Percentiles rank a stretch among this genome's conserved stretches.
phyloP scores from a whole-genome alignment of 1,140 invertebrate species.

The Platyscapa corneri region DNA sequence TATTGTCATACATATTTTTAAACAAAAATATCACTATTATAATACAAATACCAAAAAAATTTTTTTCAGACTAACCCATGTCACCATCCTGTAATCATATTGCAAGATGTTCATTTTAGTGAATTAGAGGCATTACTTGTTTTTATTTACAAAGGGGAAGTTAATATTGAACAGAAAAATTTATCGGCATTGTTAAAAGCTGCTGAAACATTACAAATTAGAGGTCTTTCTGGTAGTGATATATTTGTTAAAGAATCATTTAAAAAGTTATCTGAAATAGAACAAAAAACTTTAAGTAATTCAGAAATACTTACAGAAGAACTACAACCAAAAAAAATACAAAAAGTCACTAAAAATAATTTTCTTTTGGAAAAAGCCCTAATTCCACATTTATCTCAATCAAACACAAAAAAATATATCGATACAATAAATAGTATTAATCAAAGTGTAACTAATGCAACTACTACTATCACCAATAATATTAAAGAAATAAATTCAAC shows the following conservation, averaged over 20 bases:
- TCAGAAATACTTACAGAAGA: constrained; percentile 3
- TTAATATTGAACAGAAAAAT: constrained; percentile 80
- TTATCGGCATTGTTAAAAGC: constrained; percentile 78
- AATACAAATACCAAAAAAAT: constrained; percentile 51
- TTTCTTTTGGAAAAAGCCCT: constrained; percentile 67
- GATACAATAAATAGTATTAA: background rate
- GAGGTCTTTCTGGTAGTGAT: constrained; percentile 77
- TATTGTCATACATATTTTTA: constrained; percentile 55
- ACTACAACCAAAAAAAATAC: constrained; percentile 64
- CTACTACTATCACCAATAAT: background rate
- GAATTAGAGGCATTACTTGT: constrained; percentile 77
- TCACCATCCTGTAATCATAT: constrained; percentile 81
- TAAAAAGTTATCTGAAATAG: constrained; percentile 63
- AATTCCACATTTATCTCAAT: constrained; percentile 59
- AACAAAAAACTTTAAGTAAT: constrained; percentile 59
- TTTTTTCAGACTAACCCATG: constrained; percentile 78
- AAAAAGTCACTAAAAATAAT: constrained; percentile 63
- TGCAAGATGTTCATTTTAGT: constrained; percentile 79
- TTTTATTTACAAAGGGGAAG: constrained; percentile 82
- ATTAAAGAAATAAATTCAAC: constrained; percentile 56
- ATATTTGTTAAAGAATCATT: constrained; percentile 69
- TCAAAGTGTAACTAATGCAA: no score
- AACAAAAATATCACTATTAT: no score
- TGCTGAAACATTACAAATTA: constrained; percentile 79
- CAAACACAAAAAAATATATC: constrained; percentile 40